Evolutionary conservation across 2,113 vertebrate species (phyloP), one percentile per base, ranked within the genome.

Genomic region (Anolis sagrei): DNA sequence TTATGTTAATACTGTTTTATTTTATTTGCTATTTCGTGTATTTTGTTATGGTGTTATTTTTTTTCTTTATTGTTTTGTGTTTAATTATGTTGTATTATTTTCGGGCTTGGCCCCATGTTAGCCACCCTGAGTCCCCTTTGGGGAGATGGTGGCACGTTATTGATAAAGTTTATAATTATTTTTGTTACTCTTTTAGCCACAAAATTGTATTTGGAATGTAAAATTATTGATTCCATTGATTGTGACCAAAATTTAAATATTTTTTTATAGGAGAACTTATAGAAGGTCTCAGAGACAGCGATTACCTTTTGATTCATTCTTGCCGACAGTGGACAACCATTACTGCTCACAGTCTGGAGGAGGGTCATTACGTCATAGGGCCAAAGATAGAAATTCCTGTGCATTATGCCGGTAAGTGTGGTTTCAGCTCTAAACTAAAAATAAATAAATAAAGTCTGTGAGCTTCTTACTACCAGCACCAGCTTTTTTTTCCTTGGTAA

Each of bases 311-410:
- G 95, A 96, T 99, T 92, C 99, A 99, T 95, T 99, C 99, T 0
- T 99, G 98, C 86, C 98, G 98, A 48, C 99, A 99, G 93, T 99
- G 99, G 99, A 99, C 99, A 44, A 99, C 99, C 66, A 98, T 99
- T 88, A 99, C 98, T 87, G 99, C 99, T 92, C 99, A 99, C 92
- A 99, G 98, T 94, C 96, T 99, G 90, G 99, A 99, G 93, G 99
- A 99, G 90, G 99, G 99, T 81, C 98, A 99, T 95, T 99, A 99
- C 66, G 99, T 99, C 95, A 99, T 99, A 76, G 99, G 99, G 89
- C 99, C 99, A 83, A 99, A 99, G 97, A 99, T 99, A 94, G 98
- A 99, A 96, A 99, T 99, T 93, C 99, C 99, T 2, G 98, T 99
- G 36, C 99, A 99, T 95, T 99, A 99, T 95, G 98, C 98, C 97